Conservation (phyloP, 2,888 invertebrate species). For the Tridacna crocea region DNA sequence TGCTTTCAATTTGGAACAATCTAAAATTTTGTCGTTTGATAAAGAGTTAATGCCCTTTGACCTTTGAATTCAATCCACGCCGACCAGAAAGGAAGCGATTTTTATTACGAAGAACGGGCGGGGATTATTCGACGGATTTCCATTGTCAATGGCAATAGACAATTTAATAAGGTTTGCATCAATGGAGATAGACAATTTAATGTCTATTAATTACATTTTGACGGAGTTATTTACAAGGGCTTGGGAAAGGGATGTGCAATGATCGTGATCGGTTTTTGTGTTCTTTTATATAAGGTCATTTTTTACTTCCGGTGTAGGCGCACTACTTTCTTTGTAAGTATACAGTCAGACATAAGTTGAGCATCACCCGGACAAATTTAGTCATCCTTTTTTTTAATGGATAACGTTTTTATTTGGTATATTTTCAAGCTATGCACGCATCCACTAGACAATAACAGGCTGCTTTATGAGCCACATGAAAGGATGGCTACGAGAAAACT, state of each 20-base stretch:
- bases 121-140: neutral
- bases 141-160: neutral
- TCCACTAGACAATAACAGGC: no score
- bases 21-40: no score
- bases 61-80: neutral
- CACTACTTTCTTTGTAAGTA: no score
- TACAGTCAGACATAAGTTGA: no score
- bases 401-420: no score
- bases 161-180: neutral
- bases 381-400: no score
- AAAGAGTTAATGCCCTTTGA: no score
- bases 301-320: neutral
- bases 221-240: slow-evolving; percentile 5
- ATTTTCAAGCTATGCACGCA: no score
- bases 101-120: neutral
- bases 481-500: no score
- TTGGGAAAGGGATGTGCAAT: slow-evolving; percentile 13
- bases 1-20: no score
- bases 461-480: no score
- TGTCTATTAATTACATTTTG: slow-evolving; percentile 21
- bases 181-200: slow-evolving; percentile 23
- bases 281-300: neutral
- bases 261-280: neutral
- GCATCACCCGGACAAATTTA: no score
- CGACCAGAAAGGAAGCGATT: neutral